A percentile compares a stretch with the other conserved stretches of the same genome.
Evolutionary conservation across 2,888 invertebrate genomes (phyloP).

Genomic region (Nudaria mundana): DNA sequence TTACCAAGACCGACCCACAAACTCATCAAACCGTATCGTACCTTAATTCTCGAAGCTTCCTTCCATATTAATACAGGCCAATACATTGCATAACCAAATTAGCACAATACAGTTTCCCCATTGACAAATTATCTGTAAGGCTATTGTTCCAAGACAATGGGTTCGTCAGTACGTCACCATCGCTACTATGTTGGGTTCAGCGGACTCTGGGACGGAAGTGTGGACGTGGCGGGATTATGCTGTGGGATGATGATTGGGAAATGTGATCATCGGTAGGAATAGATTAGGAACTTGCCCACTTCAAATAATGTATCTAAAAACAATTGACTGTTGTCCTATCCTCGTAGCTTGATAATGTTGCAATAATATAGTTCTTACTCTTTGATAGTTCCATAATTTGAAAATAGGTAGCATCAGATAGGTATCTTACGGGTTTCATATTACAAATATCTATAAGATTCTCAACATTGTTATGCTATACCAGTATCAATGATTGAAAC

Average conservation of each 20-base stretch:
- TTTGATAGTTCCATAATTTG: too few species aligned
- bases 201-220: conserved; percentile 33
- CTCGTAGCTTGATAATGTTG: not conserved
- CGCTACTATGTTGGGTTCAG: conserved; percentile 31
- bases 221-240: conserved; percentile 24
- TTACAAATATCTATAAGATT: too few species aligned
- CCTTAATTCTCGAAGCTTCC: conserved; percentile 11
- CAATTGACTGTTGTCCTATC: not conserved
- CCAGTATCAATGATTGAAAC: too few species aligned
- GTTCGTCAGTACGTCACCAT: conserved; percentile 21
- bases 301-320: not conserved
- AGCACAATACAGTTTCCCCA: conserved; percentile 44
- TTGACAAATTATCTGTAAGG: conserved; percentile 47
- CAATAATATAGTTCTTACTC: too few species aligned
- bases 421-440: too few species aligned
- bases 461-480: too few species aligned
- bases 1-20: not conserved
- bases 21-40: not conserved
- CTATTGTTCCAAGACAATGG: conserved; percentile 69
- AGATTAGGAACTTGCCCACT: too few species aligned
- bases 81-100: conserved; percentile 32
- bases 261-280: conserved; percentile 5
- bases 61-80: conserved; percentile 17
- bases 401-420: too few species aligned
- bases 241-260: conserved; percentile 7